Base-by-base conservation (phyloP, 2,113 vertebrate species). In the Tachycineta bicolor region DNA sequence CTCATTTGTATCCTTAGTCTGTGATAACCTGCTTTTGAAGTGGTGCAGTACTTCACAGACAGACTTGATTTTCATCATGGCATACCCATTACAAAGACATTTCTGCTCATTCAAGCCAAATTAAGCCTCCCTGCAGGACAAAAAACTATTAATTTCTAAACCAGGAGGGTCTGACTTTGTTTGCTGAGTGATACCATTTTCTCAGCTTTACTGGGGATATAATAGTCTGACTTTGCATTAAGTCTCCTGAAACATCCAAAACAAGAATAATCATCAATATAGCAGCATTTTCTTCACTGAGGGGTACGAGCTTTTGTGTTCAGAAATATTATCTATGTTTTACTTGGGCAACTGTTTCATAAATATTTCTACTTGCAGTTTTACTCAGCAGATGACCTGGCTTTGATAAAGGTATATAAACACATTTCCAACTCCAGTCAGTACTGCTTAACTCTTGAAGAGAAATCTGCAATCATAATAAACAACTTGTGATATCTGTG, bases 41-140 rank as follows among this genome's bases (percentile, higher is more conserved):
- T 63, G 50, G 14, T 52, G 62, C 64, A 88, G 70, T 63, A 52
- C 39, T 69, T 60, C 52, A 90, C 34, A 70, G 79, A 26, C 67
- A 93, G 86, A 60, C 31, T 53, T 37, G 39, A 88, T 87, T 96
- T 93, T 62, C 75, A 82, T 70, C 59, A 75, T 1, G 70, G 47
- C 23, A 46, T 56, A 65, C 49, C 29, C 63, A 87, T 82, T 82
- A 34, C 77, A 93, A 41, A 58, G 86, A 84, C 67, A 87, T 73
- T 87, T 94, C 58, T 95, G 76, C 50, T 84, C 93, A 85, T 87
- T 91, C 74, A 82, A 62, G 50, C 41, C 64, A 78, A 94, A 92
- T 84, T 75, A 86, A 77, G 28, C 28, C 25, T 92, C 43, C 5
- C 49, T 81, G 44, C 26, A 41, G 84, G 80, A 88, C 44, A 90